phyloP scores from a whole-genome alignment of 2,888 invertebrate genomes.

The Hyles lineata region DNA sequence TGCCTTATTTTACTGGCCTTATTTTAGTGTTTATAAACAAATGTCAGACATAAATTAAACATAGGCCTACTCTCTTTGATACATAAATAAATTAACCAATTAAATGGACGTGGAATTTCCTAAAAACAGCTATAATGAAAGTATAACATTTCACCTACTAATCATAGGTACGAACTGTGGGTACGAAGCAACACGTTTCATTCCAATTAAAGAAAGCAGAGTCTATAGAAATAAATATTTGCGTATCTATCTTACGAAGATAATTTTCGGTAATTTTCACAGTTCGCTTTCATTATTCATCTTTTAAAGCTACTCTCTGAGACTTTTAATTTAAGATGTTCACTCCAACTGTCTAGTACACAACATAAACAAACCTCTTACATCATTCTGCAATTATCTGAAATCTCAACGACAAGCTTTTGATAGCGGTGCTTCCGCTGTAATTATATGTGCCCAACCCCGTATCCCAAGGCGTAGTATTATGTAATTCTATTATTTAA shows the following conservation, averaged over 20 bases:
- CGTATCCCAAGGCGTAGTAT: background rate
- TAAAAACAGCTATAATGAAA: background rate
- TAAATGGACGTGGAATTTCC: background rate
- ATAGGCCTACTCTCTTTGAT: background rate
- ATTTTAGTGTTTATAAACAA: background rate
- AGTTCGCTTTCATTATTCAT: too few relatives aligned
- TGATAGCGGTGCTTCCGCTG: background rate
- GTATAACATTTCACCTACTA: background rate
- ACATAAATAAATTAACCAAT: background rate
- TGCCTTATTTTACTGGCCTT: constrained; percentile 2
- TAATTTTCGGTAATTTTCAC: too few relatives aligned
- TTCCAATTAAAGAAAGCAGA: too few relatives aligned
- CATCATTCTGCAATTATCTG: background rate
- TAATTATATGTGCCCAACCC: background rate
- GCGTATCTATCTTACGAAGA: too few relatives aligned
- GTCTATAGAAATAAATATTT: too few relatives aligned
- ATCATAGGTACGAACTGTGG: too few relatives aligned
- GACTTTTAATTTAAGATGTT: too few relatives aligned
- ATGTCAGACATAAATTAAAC: background rate
- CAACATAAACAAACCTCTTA: background rate
- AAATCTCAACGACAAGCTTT: background rate
- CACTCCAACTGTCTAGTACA: too few relatives aligned
- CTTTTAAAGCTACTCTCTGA: too few relatives aligned
- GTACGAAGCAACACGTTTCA: too few relatives aligned
- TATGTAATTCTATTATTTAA: background rate